These are phyloP conservation scores for Schlechtendalia chinensis DNA, from an alignment of 1,140 invertebrate genomes.

Conservation along the genomic window DNA sequence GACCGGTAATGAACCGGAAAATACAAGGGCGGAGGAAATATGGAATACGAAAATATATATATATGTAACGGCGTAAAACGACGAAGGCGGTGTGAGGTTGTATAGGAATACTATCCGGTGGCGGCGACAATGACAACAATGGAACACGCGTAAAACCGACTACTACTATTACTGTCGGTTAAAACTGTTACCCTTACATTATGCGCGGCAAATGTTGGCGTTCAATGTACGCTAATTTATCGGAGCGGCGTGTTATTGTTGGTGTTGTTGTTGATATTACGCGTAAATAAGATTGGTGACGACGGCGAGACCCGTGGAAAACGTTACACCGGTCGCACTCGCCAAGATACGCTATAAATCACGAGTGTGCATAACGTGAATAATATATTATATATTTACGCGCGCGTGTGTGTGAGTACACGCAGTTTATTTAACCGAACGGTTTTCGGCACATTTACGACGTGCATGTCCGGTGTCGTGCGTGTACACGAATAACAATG, in stretches of 20 bases:
- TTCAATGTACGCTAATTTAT: slow-evolving; percentile 21
- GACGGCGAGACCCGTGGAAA: neutral
- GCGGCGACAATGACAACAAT: neutral
- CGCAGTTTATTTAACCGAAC: slow-evolving; percentile 6
- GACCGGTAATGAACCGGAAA: slow-evolving; percentile 47
- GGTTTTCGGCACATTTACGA: neutral
- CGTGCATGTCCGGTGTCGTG: neutral
- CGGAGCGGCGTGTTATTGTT: neutral
- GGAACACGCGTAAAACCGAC: neutral
- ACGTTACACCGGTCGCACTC: neutral
- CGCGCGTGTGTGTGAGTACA: too few species aligned
- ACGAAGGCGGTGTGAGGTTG: neutral
- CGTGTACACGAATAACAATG: neutral
- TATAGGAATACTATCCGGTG: neutral
- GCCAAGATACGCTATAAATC: slow-evolving; percentile 13
- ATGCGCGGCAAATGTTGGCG: neutral
- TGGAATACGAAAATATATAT: slow-evolving; percentile 22
- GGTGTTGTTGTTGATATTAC: too few species aligned
- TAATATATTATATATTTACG: neutral
- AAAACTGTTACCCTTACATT: neutral
- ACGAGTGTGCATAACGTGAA: neutral
- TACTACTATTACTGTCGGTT: neutral
- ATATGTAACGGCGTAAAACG: neutral
- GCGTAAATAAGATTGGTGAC: neutral
- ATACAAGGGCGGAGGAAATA: neutral